phyloP scores from a whole-genome alignment of 1,140 invertebrate genomes.

The Trigoniulus corallinus region DNA sequence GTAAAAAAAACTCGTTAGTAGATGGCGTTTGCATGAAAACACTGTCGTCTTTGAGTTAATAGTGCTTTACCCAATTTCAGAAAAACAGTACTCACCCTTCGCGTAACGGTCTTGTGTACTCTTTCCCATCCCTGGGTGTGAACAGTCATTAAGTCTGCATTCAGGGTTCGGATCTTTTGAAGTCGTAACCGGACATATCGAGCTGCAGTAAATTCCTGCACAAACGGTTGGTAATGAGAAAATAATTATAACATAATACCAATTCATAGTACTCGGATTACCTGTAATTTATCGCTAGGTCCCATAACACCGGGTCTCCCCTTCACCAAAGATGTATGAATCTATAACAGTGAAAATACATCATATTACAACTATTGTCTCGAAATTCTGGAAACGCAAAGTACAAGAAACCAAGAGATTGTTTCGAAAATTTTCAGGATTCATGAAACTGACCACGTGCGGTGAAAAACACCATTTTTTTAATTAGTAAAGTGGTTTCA shows the following conservation, averaged over 20 bases:
- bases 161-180: constrained; percentile 43
- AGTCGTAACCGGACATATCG: constrained; percentile 64
- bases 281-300: constrained; percentile 37
- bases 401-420: too few relatives aligned
- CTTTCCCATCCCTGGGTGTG: constrained; percentile 19
- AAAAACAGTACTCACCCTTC: constrained; percentile 30
- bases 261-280: too few relatives aligned
- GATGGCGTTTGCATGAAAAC: too few relatives aligned
- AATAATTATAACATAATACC: neutral
- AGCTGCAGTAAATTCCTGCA: constrained; percentile 63
- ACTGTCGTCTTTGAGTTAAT: too few relatives aligned
- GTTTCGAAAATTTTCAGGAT: too few relatives aligned
- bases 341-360: constrained; percentile 34
- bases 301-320: constrained; percentile 52
- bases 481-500: too few relatives aligned
- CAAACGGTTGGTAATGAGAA: neutral
- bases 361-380: too few relatives aligned
- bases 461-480: too few relatives aligned
- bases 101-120: constrained; percentile 31
- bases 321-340: constrained; percentile 66
- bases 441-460: too few relatives aligned
- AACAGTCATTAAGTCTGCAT: constrained; percentile 40
- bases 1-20: too few relatives aligned
- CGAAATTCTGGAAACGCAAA: too few relatives aligned
- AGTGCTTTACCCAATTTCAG: too few relatives aligned